Base-by-base conservation (phyloP, 2,797 vertebrate species). In the Vultur gryphus region DNA sequence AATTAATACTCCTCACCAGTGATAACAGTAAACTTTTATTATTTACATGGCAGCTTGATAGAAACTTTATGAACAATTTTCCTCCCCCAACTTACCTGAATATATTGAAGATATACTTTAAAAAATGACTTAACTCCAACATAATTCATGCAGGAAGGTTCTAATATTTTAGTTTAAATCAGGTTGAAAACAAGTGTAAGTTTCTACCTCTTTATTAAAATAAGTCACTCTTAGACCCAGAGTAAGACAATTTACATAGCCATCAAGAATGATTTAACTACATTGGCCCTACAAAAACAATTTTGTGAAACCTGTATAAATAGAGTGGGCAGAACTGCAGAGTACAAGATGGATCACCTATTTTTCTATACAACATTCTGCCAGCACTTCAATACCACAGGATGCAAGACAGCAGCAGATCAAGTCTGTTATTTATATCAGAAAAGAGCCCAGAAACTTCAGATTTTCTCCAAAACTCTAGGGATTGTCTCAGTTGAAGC, bases 161-260 rank as follows among this genome's bases (percentile, higher is more conserved):
- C 43, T 61, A 51, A 19, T 29, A 39, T 19, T 77, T 90, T 23
- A 0, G 0, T 66, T 46, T 58, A 72, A 48, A 43, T 25, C 28
- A 23, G 13, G 11, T 25, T 39, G 70, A 71, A 75, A 64, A 12
- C 19, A 20, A 43, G 13, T 2, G 19, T 21, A n/a, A 26, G 4
- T 54, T 70, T 29, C 33, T 24, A 13, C 7, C 10, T 70, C 21
- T 18, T 69, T 41, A 46, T 73, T 44, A 25, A 80, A 89, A 64
- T 8, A 25, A 85, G 6, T 7, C 55, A 16, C 17, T 80, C 43
- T 44, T 19, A 62, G 89, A 44, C 18, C 13, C 12, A 31, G 21
- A 55, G 12, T 18, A 25, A 61, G 58, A 35, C 0, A 0, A 79
- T 29, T 49, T 61, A 70, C 41, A 26, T 5, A 31, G 26, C 35